Percentiles rank a stretch among this genome's conserved stretches.
Conservation (phyloP, 2,797 vertebrate genomes). For the Tinamus major region DNA sequence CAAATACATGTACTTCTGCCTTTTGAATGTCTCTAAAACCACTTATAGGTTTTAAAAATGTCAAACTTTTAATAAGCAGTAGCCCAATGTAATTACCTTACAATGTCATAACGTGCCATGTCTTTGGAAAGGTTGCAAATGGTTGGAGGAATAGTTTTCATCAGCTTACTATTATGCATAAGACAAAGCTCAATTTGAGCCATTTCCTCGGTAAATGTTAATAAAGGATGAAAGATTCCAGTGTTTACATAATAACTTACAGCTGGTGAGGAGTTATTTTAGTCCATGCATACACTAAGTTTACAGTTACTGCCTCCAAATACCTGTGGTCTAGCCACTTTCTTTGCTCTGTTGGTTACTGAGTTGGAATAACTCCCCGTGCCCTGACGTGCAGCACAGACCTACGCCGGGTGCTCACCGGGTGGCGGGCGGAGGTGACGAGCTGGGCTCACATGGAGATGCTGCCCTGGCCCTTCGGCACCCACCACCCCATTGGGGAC, state of each 20-base stretch:
- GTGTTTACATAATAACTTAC: conserved; percentile 53
- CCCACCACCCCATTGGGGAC: background rate
- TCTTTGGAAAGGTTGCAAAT: background rate
- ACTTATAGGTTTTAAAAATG: background rate
- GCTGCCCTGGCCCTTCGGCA: background rate
- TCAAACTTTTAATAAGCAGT: background rate
- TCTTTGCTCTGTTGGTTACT: conserved; percentile 53
- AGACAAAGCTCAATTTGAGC: conserved; percentile 54
- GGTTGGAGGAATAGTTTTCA: background rate
- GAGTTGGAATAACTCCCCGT: conserved; percentile 42
- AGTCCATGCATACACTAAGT: conserved; percentile 12
- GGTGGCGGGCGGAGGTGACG: conserved; percentile 57
- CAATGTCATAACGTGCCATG: background rate
- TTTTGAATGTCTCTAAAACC: background rate
- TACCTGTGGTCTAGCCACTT: conserved; percentile 58
- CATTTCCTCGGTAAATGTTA: conserved; percentile 47
- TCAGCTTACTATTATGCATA: conserved; percentile 44
- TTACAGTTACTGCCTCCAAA: conserved; percentile 52
- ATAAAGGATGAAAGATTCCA: conserved; percentile 36
- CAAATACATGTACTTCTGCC: background rate
- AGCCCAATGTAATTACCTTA: background rate
- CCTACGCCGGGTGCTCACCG: conserved; percentile 5
- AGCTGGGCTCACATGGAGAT: background rate
- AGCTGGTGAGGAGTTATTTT: conserved; percentile 46
- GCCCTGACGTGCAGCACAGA: background rate